These are phyloP conservation scores for Cantharis nigra DNA, from an alignment of 2,888 invertebrate genomes.

Conservation along the genomic window DNA sequence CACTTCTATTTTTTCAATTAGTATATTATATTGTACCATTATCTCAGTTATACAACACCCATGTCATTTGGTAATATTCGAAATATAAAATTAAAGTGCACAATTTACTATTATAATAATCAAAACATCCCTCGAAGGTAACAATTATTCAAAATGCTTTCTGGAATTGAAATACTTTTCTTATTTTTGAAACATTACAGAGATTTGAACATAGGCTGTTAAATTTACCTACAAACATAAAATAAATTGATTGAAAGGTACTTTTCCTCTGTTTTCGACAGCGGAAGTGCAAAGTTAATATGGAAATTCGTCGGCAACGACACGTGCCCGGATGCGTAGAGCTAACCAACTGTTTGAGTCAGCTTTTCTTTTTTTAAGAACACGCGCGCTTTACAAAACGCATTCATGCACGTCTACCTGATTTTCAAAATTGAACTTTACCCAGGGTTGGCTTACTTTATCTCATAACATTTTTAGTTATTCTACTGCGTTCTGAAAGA, in stretches of 20 bases:
- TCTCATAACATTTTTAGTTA: too few species aligned
- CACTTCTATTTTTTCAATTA: slow-evolving; percentile 25
- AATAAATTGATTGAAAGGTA: background rate
- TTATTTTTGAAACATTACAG: background rate
- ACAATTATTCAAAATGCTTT: background rate
- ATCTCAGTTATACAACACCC: background rate
- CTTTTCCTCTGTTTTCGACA: background rate
- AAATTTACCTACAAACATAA: background rate
- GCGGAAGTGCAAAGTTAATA: slow-evolving; percentile 1
- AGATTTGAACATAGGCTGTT: background rate
- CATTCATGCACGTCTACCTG: background rate
- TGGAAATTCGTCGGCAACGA: background rate
- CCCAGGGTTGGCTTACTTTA: background rate
- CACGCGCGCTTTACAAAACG: background rate
- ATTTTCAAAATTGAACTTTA: background rate
- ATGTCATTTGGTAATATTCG: background rate
- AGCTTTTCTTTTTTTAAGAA: background rate
- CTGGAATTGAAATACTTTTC: background rate
- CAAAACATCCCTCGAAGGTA: background rate
- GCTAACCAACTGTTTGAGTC: background rate
- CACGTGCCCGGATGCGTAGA: slow-evolving; percentile 3
- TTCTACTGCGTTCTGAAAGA: too few species aligned
- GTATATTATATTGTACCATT: slow-evolving; percentile 3
- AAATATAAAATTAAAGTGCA: background rate
- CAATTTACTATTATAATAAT: background rate